Base-by-base conservation (phyloP, 2,797 vertebrate genomes). In the Apodemus agrarius region DNA sequence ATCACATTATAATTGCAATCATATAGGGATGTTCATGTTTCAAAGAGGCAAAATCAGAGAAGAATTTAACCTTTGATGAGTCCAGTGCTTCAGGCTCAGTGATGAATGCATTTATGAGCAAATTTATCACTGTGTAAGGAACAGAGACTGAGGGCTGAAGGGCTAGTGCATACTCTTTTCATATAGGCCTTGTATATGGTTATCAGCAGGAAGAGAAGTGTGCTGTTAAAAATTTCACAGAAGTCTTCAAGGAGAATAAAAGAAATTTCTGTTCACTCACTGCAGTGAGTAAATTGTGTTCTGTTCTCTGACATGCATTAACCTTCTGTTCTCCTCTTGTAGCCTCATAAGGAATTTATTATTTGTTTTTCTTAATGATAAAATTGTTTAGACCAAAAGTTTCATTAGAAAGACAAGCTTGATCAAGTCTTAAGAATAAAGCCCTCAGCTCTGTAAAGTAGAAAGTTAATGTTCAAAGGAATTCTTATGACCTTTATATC, bases 381-480 rank as follows among this genome's bases (percentile, higher is more conserved):
- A 96, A 97, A 96, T 65, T 91, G 67, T 96, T 91, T 95, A 54
- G 69, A 96, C 69, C 95, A 97, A 96, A 78, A 91, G 82, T 95
- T 97, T 97, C 92, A 97, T 97, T 97, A 96, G 88, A 96, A 97
- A 75, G 95, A 97, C 92, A 97, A 97, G 95, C 79, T 90, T 93
- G 93, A 97, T 57, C 93, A 9, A 57, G 75, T 93, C 74, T 79
- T 29, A 14, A 87, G 89, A 63, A 92, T 80, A 94, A 90, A 96
- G 67, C 34, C 69, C 76, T 91, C 65, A 13, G 72, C 54, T 96
- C 82, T 92, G 54, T 89, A 93, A 93, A 96, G 92, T 75, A 91
- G 90, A 94, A 96, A 92, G 85, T 83, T 92, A 92, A 95, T 94
- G 75, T 90, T 94, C 85, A 83, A 72, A 72, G 54, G 43, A 90